Base-by-base conservation (phyloP, 2,888 invertebrate genomes). In the Xylota segnis region DNA sequence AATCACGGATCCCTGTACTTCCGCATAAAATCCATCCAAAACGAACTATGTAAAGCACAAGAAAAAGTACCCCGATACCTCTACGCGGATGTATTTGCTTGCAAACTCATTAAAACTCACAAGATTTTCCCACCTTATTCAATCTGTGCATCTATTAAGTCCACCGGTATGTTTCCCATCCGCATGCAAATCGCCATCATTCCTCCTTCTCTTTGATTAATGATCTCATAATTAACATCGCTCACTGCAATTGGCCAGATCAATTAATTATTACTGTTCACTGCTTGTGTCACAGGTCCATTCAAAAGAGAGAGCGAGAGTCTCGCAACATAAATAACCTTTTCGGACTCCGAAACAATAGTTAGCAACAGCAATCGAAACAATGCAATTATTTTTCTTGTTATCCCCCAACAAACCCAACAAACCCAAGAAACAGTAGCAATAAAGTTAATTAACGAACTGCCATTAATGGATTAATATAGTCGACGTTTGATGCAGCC, bases 401-500 rank as follows among this genome's bases (percentile, higher is more conserved):
- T 72, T 34, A 56, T 37, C 54, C 66, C 18, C 89, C 88, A 84
- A 78, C 37, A 40, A 45, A 59, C 59, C n/a, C n/a, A n/a, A n/a
- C n/a, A n/a, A 65, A 23, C 34, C 29, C 12, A 40, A 6, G 29
- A 16, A 58, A 2, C 29, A 61, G 56, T 58, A 50, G 40, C 43
- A 66, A 90, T 27, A 47, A 90, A 90, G 91, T 91, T 91, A 91
- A 91, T 91, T 91, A 91, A 91, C 91, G 89, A 90, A 90, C 90
- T 90, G 91, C 90, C 91, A 90, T 91, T 90, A 91, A 90, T 78
- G 78, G 82, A 87, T 84, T 81, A 75, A 81, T 84, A 81, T 58
- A 50, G 63, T 9, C 43, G 68, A 70, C n/a, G 34, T 14, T 47
- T 7, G 18, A 37, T 10, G 4, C 23, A 27, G 66, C 40, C 40